Evolutionary conservation across 2,113 vertebrate genomes (phyloP), one percentile per base, ranked within the genome.

Genomic region (Rhinichthys klamathensis): DNA sequence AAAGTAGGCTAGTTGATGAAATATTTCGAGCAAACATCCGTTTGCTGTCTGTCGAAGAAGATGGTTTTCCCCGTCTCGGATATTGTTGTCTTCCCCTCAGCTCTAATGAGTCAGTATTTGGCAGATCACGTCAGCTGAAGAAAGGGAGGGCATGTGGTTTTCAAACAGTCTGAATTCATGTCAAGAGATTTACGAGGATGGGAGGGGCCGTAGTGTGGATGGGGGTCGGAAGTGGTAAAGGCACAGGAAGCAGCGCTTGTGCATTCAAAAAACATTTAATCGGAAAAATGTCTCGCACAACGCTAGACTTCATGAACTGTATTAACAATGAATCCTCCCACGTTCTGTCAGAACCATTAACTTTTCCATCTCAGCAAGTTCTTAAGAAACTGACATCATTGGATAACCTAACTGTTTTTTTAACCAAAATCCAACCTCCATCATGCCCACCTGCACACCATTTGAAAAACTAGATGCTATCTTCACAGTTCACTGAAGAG

Each of bases 51-150:
- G n/a, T 63, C 1, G n/a, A 30, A 60, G 23, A 15, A 32, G 49
- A 13, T 21, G 38, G 46, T 25, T 82, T n/a, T 46, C 13, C 49
- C 27, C 21, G 12, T 23, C 49, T 51, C 11, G 13, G 41, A 30
- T 70, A 30, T 16, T 61, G 9, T 75, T 67, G 49, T 51, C 10
- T 41, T 44, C 1, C 63, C 21, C 49, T 83, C 21, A 25, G 80
- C 74, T 25, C 13, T 83, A 75, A 83, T 83, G 75, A 85, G 86
- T 79, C 83, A 85, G 65, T 85, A 27, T 87, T 69, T 90, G 83
- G 79, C 72, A 83, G 13, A 21, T 83, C 46, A 80, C 7, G n/a
- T 9, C 16, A 38, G 10, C 35, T n/a, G 46, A 54, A 46, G 38
- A 58, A 8, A 75, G 61, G 51, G 27, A 72, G 51, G 61, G 49